Base-by-base conservation (phyloP, 2,113 vertebrate genomes). In the Muscicapa adusta region DNA sequence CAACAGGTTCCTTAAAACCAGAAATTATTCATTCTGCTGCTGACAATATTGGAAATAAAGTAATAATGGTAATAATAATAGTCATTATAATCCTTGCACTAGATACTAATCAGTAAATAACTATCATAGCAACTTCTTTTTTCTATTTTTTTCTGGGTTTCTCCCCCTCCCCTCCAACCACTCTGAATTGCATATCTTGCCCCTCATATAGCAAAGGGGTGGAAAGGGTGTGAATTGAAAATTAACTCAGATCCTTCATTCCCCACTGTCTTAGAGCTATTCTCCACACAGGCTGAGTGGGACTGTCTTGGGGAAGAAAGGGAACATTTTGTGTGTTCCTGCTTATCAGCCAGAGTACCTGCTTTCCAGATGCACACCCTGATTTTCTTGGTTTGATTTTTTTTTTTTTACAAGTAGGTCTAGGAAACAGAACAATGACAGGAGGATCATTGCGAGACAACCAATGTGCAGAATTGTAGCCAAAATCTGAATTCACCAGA, bases 401-500 rank as follows among this genome's bases (percentile, higher is more conserved):
- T 74, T 63, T 63, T 74, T 74, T 86, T 96, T 96, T 92, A 97
- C 85, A 89, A 91, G 85, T 93, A 81, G 87, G 77, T 97, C 96
- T 95, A 95, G 96, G 96, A 97, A 97, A 97, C 96, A 95, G 93
- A 95, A 97, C 76, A 72, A 75, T 79, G 95, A 96, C 81, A 96
- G 94, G 96, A 97, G 92, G 95, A 93, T 97, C 95, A 94, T 67
- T 91, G 91, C 9, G 92, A 98, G 91, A 97, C 91, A 96, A 89
- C 62, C 8, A 50, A 91, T 95, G 91, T 53, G 88, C 29, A 43
- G 45, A 95, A 96, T 86, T 93, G 92, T 96, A 97, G 97, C 97
- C 96, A 96, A 97, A 97, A 88, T 96, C 94, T 92, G 82, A 96
- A 96, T 94, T 97, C 95, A 95, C 95, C 95, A 96, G 93, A 96